phyloP scores from a whole-genome alignment of 30 jellyfish, hydroid and myxozoan genomes.

The Hydractinia symbiolongicarpus region DNA sequence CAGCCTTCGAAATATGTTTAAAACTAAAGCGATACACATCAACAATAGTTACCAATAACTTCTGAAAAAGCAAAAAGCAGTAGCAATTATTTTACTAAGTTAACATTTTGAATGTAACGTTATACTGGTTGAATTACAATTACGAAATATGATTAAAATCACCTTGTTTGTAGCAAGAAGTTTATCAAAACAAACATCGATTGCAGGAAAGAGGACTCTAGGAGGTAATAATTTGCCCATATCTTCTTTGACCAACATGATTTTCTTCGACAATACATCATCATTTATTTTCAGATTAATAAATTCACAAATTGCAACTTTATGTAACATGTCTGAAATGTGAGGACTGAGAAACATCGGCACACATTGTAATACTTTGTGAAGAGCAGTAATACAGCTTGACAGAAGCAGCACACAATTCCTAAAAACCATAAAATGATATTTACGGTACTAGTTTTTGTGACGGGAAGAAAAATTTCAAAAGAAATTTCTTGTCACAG shows the following conservation, averaged over 20 bases:
- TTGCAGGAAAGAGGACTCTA: constrained; percentile 69
- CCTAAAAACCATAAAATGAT: background rate
- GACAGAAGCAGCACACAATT: constrained; percentile 8
- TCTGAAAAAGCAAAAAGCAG: background rate
- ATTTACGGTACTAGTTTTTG: background rate
- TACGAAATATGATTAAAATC: background rate
- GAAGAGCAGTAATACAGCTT: constrained; percentile 53
- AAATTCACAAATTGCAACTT: constrained; percentile 9
- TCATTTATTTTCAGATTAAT: constrained; percentile 1
- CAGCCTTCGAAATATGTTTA: constrained; percentile 21
- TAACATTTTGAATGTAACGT: background rate
- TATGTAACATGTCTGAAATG: constrained; percentile 33
- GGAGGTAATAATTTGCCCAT: constrained; percentile 46
- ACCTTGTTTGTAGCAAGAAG: constrained; percentile 41
- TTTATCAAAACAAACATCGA: constrained; percentile 45
- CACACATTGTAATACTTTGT: constrained; percentile 41
- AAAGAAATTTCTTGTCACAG: too few relatives aligned
- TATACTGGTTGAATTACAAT: background rate
- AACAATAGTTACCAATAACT: background rate
- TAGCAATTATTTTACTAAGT: background rate
- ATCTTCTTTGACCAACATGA: constrained; percentile 28
- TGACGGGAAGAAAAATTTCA: background rate
- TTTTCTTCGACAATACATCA: constrained; percentile 33
- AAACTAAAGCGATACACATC: constrained; percentile 16
- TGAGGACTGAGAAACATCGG: constrained; percentile 88